Evolutionary conservation across 2,888 invertebrate species (phyloP).

Genomic region (Serripes groenlandicus): DNA sequence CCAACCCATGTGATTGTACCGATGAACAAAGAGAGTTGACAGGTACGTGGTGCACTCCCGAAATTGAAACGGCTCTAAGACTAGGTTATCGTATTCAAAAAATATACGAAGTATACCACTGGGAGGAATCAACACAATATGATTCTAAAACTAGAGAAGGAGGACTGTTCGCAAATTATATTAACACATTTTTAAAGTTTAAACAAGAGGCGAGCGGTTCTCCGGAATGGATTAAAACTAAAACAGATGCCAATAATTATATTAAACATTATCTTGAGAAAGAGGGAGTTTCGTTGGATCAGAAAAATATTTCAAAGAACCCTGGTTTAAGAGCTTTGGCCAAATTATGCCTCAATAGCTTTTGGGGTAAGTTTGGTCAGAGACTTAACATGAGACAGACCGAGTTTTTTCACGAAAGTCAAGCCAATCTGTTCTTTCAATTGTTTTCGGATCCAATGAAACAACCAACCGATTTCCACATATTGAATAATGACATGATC

Average conservation of each 20-base stretch:
- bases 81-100: slow-evolving; percentile 81
- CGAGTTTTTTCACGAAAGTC: slow-evolving; percentile 36
- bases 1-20: slow-evolving; percentile 78
- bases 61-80: slow-evolving; percentile 72
- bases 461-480: too few species aligned
- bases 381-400: slow-evolving; percentile 46
- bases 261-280: slow-evolving; percentile 34
- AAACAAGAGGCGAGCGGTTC: slow-evolving; percentile 57
- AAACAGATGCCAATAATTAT: slow-evolving; percentile 28
- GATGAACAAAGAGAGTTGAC: slow-evolving; percentile 71
- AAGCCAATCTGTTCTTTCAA: too few species aligned
- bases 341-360: slow-evolving; percentile 44
- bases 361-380: slow-evolving; percentile 57
- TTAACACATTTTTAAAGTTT: slow-evolving; percentile 68
- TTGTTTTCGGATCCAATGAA: too few species aligned
- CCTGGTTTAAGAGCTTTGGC: too few species aligned
- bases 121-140: slow-evolving; percentile 59
- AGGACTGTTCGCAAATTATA: slow-evolving; percentile 79
- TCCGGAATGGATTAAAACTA: slow-evolving; percentile 55
- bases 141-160: slow-evolving; percentile 49
- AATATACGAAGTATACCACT: slow-evolving; percentile 83
- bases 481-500: too few species aligned
- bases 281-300: slow-evolving; percentile 43
- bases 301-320: slow-evolving; percentile 21
- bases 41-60: slow-evolving; percentile 83